phyloP scores from a whole-genome alignment of 2,888 invertebrate species.

The Philaethria dido region DNA sequence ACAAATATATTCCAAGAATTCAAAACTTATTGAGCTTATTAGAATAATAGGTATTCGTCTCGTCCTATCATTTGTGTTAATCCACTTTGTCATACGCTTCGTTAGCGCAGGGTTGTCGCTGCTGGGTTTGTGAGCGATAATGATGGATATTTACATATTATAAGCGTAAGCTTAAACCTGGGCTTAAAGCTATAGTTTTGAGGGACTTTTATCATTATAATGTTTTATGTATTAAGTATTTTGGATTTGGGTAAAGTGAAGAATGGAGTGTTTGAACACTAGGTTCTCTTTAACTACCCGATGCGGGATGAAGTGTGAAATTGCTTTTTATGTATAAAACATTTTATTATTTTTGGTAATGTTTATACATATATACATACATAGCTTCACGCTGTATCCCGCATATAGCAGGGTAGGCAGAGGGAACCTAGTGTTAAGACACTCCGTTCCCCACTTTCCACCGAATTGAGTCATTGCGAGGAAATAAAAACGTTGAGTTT shows the following conservation, averaged over 20 bases:
- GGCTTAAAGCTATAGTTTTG: not conserved
- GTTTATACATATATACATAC: not conserved
- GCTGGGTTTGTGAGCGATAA: constrained; percentile 9
- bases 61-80: constrained; percentile 47
- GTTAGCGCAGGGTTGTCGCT: constrained; percentile 47
- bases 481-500: no score
- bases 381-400: not conserved
- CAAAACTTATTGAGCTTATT: constrained; percentile 18
- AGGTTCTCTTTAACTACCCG: no score
- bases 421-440: no score
- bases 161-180: constrained; percentile 9
- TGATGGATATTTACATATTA: constrained; percentile 24
- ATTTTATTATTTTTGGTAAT: not conserved
- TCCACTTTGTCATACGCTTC: constrained; percentile 49
- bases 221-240: not conserved
- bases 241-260: no score
- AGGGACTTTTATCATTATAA: not conserved
- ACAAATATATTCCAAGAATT: constrained; percentile 1
- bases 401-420: no score
- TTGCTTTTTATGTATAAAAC: not conserved
- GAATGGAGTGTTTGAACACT: no score
- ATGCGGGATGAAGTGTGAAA: no score
- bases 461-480: no score
- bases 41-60: constrained; percentile 31
- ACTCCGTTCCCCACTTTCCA: no score